phyloP scores from a whole-genome alignment of 2,888 invertebrate species.

The Pandemis heparana region DNA sequence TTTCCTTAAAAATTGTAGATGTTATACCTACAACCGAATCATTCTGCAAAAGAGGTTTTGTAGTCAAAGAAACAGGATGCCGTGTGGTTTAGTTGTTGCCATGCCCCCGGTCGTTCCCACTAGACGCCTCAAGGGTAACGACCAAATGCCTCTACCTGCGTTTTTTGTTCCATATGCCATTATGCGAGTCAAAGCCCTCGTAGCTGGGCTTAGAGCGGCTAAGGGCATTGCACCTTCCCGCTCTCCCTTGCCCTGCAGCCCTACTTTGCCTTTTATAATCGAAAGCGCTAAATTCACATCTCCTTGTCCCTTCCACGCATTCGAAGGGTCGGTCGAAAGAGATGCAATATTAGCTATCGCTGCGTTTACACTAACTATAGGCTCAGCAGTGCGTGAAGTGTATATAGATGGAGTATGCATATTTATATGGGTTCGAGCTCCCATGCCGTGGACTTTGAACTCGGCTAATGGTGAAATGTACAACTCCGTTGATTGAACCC shows the following conservation, averaged over 20 bases:
- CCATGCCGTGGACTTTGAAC: slow-evolving; percentile 79
- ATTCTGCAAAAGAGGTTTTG: not conserved
- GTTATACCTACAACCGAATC: not conserved
- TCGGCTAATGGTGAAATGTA: slow-evolving; percentile 76
- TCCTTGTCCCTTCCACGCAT: slow-evolving; percentile 68
- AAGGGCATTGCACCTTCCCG: slow-evolving; percentile 83
- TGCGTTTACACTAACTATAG: slow-evolving; percentile 72
- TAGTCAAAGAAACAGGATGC: slow-evolving; percentile 8
- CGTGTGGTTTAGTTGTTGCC: slow-evolving; percentile 6
- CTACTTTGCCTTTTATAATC: slow-evolving; percentile 78
- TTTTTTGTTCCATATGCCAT: slow-evolving; percentile 74
- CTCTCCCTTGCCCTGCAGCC: slow-evolving; percentile 84
- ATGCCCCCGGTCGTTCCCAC: slow-evolving; percentile 60
- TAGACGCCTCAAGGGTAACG: slow-evolving; percentile 81
- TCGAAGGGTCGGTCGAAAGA: slow-evolving; percentile 71
- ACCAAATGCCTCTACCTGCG: slow-evolving; percentile 81
- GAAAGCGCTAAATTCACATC: slow-evolving; percentile 67
- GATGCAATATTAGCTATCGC: slow-evolving; percentile 72
- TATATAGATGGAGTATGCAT: slow-evolving; percentile 67
- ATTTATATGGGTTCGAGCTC: slow-evolving; percentile 61
- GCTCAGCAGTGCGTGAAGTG: slow-evolving; percentile 76
- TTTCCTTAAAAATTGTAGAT: not conserved
- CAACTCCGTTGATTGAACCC: slow-evolving; percentile 54
- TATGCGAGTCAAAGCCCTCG: slow-evolving; percentile 77
- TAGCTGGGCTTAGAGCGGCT: slow-evolving; percentile 74